Conservation (phyloP, 2,797 vertebrate genomes). For the Acomys russatus region DNA sequence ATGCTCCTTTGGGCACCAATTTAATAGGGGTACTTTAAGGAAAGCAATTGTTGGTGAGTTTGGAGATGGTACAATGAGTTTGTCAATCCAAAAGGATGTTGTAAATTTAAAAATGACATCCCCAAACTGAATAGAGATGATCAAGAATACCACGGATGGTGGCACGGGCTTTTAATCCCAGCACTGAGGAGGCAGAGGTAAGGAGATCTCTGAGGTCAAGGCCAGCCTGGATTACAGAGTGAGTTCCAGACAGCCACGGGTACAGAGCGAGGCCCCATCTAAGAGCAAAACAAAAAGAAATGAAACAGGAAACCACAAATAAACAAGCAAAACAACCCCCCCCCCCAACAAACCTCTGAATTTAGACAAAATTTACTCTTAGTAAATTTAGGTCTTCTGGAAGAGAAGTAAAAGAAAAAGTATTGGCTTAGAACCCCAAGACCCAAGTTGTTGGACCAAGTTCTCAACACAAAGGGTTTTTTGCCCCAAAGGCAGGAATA, state of each 20-base stretch:
- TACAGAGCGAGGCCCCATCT: not conserved
- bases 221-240: not conserved
- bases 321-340: not conserved
- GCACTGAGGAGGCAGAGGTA: not conserved
- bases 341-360: not conserved
- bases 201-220: not conserved
- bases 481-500: not conserved
- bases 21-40: not conserved
- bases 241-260: not conserved
- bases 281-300: not conserved
- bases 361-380: not conserved
- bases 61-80: not conserved
- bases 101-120: not conserved
- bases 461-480: not conserved
- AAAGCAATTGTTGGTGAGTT: not conserved
- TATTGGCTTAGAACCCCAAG: not conserved
- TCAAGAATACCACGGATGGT: not conserved
- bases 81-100: not conserved
- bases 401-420: not conserved
- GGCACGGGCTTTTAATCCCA: not conserved
- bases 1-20: not conserved
- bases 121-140: not conserved
- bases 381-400: not conserved
- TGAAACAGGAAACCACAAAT: not conserved
- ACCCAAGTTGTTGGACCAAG: not conserved